These are phyloP conservation scores for Heterodera filipjevi DNA, from an alignment of 2,888 invertebrate species.

Conservation along the genomic window DNA sequence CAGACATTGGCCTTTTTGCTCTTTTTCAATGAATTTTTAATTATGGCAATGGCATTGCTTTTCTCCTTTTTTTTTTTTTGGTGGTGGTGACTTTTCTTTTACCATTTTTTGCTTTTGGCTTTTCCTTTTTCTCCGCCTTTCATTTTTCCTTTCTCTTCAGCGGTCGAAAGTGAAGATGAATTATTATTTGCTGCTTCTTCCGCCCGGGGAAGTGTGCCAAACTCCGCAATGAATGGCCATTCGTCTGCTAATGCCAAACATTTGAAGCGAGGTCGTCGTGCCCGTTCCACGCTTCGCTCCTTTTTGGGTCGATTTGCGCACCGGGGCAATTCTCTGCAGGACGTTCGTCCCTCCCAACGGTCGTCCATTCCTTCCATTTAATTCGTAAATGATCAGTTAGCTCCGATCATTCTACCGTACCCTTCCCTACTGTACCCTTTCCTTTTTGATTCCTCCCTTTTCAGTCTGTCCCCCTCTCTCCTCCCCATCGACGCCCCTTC, in stretches of 20 bases:
- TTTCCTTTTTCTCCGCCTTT: not conserved
- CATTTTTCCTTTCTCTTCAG: not conserved
- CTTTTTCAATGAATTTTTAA: no score
- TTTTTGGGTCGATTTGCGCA: constrained; percentile 58
- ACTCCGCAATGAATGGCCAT: not conserved
- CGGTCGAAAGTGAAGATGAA: constrained; percentile 65
- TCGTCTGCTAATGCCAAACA: constrained; percentile 32
- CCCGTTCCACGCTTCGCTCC: constrained; percentile 62
- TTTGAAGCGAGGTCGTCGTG: constrained; percentile 55
- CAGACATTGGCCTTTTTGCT: no score
- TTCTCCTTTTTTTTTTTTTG: not conserved
- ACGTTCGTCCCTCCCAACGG: constrained; percentile 39
- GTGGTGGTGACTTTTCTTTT: not conserved
- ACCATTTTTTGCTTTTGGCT: not conserved
- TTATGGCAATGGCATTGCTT: not conserved
- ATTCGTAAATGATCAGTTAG: not conserved
- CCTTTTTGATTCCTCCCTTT: not conserved
- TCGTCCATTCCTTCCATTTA: not conserved
- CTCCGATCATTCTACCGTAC: no score
- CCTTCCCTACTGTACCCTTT: not conserved
- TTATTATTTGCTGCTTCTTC: constrained; percentile 50
- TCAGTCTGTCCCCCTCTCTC: constrained; percentile 35
- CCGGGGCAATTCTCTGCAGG: constrained; percentile 56
- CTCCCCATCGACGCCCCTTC: constrained; percentile 46
- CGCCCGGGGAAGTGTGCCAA: not conserved